phyloP scores from a whole-genome alignment of 2,113 vertebrate genomes.

The Gymnogyps californianus region DNA sequence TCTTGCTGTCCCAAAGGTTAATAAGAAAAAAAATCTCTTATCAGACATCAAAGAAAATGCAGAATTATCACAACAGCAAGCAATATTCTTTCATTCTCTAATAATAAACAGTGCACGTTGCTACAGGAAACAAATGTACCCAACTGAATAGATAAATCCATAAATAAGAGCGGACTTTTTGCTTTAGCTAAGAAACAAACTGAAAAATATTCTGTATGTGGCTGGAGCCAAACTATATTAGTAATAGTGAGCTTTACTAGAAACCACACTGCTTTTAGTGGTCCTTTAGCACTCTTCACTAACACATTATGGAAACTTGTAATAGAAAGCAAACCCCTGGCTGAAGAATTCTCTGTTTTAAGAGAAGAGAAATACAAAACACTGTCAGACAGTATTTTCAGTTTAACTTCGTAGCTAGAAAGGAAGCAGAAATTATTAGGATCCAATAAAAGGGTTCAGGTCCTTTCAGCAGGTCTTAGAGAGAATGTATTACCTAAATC shows the following conservation, averaged over 20 bases:
- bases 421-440: not conserved
- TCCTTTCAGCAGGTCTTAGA: not conserved
- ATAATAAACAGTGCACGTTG: slow-evolving; percentile 11
- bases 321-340: not conserved
- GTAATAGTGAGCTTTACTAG: not conserved
- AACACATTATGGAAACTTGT: not conserved
- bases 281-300: not conserved
- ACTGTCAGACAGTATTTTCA: not conserved
- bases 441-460: not conserved
- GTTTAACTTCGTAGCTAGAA: not conserved
- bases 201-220: not conserved
- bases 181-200: not conserved
- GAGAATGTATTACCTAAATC: not conserved
- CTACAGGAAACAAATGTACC: slow-evolving; percentile 50
- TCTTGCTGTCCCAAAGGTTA: slow-evolving; percentile 36
- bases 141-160: slow-evolving; percentile 36
- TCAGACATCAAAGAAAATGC: slow-evolving; percentile 48
- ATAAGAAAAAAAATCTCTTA: slow-evolving; percentile 42
- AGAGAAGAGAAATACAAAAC: not conserved
- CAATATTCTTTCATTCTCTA: slow-evolving; percentile 46
- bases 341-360: not conserved
- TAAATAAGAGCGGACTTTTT: slow-evolving; percentile 24
- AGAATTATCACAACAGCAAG: slow-evolving; percentile 50
- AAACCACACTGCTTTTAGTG: not conserved
- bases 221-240: not conserved